Base-by-base conservation (phyloP, 2,888 invertebrate species). In the Eremobia ochroleuca region DNA sequence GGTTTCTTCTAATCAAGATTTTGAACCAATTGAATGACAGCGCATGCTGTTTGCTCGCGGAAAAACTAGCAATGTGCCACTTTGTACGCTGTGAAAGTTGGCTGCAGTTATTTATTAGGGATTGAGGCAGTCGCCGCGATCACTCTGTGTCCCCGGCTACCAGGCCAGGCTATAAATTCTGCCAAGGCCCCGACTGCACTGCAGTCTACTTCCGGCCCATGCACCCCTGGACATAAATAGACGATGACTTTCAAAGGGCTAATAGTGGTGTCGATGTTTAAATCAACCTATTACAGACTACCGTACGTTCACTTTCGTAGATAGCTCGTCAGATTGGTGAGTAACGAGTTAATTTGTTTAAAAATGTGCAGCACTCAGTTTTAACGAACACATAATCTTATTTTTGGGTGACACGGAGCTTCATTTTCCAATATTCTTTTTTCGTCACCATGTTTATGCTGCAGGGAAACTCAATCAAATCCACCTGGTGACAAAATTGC, bases 51-150 rank as follows among this genome's bases (percentile, higher is more conserved):
- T 84, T 75, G 72, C 79, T 72, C 82, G 73, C 77, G 68, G 77
- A 92, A 93, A 92, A 92, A 91, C 88, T 88, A 85, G 78, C 83
- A 82, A 85, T 89, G 81, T 85, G 82, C 87, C 90, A 83, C 86
- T 91, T 87, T 85, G 85, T 88, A 87, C 88, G 83, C 82, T 89
- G 87, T 81, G 85, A 92, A 90, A 91, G 88, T 90, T 89, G 90
- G 89, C 92, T 90, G 87, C 88, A 90, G 94, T 94, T 94, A 95
- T 95, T 95, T 95, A 95, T 95, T 94, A 93, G 94, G 91, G 92
- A 94, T 93, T 90, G 91, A 91, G 90, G 87, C 89, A 92, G 92
- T 93, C 92, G 92, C 92, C 93, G 91, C 94, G 93, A 94, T 94
- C 94, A 92, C 90, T 93, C 93, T 90, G 91, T 89, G 92, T 92